phyloP scores from a whole-genome alignment of 2,113 vertebrate genomes.

The Actinemys pallida region DNA sequence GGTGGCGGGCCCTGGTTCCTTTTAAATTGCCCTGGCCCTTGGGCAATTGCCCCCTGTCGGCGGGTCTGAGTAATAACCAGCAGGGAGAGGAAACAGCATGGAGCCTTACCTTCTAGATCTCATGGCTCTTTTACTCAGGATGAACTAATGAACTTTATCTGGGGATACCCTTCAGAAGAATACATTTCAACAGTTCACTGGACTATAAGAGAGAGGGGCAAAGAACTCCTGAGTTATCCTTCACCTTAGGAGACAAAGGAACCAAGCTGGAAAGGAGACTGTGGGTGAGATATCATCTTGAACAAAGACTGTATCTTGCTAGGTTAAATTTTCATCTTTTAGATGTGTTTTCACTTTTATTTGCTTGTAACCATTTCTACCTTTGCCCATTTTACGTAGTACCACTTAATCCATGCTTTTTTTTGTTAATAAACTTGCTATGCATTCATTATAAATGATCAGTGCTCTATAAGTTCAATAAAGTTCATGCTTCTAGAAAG shows the following conservation, averaged over 20 bases:
- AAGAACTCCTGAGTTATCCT: neutral
- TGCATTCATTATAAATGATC: neutral
- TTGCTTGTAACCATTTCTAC: neutral
- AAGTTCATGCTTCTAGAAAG: neutral
- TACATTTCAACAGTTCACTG: neutral
- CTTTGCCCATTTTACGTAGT: neutral
- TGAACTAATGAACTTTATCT: neutral
- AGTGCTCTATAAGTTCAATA: neutral
- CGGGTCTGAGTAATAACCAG: no score
- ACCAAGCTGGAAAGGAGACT: neutral
- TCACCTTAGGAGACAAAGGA: neutral
- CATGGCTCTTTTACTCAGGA: neutral
- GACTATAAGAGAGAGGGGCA: neutral
- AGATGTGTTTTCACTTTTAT: neutral
- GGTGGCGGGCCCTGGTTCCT: no score
- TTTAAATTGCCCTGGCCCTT: no score
- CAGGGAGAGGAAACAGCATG: neutral
- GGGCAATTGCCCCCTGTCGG: no score
- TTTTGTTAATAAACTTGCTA: neutral
- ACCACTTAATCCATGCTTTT: neutral
- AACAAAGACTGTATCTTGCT: neutral
- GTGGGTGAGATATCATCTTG: neutral
- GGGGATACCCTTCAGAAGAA: neutral
- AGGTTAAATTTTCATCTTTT: neutral
- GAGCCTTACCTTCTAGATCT: neutral